phyloP scores from a whole-genome alignment of 2,888 invertebrate genomes.

The Pristionchus maxplancki region DNA sequence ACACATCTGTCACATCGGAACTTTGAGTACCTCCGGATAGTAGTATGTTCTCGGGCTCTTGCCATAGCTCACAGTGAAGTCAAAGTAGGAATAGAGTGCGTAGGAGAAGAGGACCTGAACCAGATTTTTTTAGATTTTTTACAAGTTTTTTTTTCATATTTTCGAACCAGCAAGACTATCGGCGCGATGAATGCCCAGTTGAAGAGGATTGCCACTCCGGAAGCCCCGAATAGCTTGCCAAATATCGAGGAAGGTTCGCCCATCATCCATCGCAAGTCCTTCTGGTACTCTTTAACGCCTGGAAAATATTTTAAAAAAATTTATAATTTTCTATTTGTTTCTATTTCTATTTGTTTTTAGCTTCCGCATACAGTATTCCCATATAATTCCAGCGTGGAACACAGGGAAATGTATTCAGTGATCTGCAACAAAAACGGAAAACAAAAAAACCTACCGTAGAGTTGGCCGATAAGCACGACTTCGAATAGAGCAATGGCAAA shows the following conservation, averaged over 20 bases:
- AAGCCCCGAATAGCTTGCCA: slow-evolving; percentile 37
- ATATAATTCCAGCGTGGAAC: too few species aligned
- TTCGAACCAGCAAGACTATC: neutral
- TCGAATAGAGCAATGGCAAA: slow-evolving; percentile 48
- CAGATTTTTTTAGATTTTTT: neutral
- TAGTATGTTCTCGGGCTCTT: neutral
- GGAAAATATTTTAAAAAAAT: neutral
- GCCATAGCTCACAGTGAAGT: slow-evolving; percentile 41
- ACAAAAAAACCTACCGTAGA: slow-evolving; percentile 52
- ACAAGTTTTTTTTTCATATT: neutral
- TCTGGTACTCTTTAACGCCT: slow-evolving; percentile 35
- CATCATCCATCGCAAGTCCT: slow-evolving; percentile 50
- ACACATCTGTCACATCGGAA: neutral
- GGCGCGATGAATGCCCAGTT: slow-evolving; percentile 43
- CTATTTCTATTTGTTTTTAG: too few species aligned
- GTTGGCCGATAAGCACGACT: slow-evolving; percentile 16
- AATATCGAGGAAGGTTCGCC: slow-evolving; percentile 23
- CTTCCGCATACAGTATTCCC: too few species aligned
- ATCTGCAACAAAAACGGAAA: too few species aligned
- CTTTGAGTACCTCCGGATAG: slow-evolving; percentile 40
- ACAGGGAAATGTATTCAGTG: neutral
- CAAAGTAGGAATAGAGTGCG: slow-evolving; percentile 39
- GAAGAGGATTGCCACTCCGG: neutral
- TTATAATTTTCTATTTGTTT: too few species aligned
- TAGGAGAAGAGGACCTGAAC: slow-evolving; percentile 35